A percentile compares a stretch with the other conserved stretches of the same genome.
These are phyloP conservation scores for Brachyistius frenatus DNA, from an alignment of 2,113 vertebrate genomes.

Conservation along the genomic window DNA sequence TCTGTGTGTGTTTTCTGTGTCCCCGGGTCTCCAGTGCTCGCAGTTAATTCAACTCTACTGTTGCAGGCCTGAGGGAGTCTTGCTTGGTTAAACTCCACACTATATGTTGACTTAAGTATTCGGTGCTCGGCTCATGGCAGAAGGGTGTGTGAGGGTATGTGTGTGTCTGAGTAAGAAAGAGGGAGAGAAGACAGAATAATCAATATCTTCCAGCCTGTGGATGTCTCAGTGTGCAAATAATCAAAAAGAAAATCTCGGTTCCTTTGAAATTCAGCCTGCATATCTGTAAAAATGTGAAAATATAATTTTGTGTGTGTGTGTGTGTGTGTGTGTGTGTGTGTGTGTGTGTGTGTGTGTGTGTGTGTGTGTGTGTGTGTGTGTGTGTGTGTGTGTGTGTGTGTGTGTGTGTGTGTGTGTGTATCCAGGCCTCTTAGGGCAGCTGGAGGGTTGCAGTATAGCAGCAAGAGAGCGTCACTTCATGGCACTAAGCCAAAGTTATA, in stretches of 20 bases:
- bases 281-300: neutral
- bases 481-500: conserved; percentile 43
- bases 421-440: neutral
- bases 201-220: neutral
- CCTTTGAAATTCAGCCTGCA: neutral
- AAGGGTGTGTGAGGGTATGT: neutral
- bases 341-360: too few relatives aligned
- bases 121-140: conserved; percentile 15
- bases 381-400: neutral
- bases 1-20: conserved; percentile 20
- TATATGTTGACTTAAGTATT: conserved; percentile 52
- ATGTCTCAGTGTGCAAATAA: conserved; percentile 1
- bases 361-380: neutral
- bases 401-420: neutral
- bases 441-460: neutral
- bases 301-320: too few relatives aligned
- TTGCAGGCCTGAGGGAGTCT: conserved; percentile 40
- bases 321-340: neutral
- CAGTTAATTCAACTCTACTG: conserved; percentile 44
- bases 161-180: neutral
- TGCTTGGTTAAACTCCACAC: conserved; percentile 46
- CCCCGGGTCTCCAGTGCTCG: conserved; percentile 29
- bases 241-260: neutral
- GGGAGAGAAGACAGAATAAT: neutral
- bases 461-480: conserved; percentile 6